Conservation (phyloP, 2,113 vertebrate species). For the Cochlearius cochlearius region DNA sequence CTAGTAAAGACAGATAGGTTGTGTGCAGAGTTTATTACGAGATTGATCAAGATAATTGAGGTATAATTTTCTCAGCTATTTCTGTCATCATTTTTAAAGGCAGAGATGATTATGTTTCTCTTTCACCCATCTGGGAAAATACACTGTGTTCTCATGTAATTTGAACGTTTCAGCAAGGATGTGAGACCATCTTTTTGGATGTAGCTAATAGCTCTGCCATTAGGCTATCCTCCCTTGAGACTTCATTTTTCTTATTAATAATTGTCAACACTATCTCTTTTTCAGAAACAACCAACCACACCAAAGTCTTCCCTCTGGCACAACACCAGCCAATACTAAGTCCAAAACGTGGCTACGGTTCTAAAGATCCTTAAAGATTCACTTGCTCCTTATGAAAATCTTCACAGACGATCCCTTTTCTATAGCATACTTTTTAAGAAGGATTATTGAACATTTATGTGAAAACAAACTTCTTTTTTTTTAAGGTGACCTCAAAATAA, state of each 20-base stretch:
- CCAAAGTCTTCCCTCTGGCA: conserved; percentile 6
- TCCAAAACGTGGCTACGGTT: neutral
- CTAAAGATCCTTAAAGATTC: neutral
- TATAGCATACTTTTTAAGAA: neutral
- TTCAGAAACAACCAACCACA: conserved; percentile 42
- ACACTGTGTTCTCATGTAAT: conserved; percentile 7
- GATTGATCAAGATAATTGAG: conserved; percentile 49
- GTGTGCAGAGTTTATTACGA: conserved; percentile 46
- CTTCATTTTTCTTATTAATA: conserved; percentile 55
- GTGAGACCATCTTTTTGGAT: conserved; percentile 14
- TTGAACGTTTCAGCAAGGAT: conserved; percentile 10
- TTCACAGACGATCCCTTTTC: neutral
- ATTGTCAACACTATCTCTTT: conserved; percentile 50
- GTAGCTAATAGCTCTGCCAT: conserved; percentile 28
- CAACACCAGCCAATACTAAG: neutral
- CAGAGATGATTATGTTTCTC: neutral
- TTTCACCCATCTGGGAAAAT: conserved; percentile 50
- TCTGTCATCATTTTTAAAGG: conserved; percentile 36
- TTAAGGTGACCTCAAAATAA: neutral
- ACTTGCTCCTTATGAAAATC: neutral
- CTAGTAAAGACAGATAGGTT: conserved; percentile 17
- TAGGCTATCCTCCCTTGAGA: neutral
- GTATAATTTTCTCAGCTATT: conserved; percentile 43
- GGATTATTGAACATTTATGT: neutral
- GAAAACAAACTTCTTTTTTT: conserved; percentile 1